Evolutionary conservation across 2,888 invertebrate species (phyloP), one percentile per base, ranked within the genome.

Genomic region (Branchellion lobata): DNA sequence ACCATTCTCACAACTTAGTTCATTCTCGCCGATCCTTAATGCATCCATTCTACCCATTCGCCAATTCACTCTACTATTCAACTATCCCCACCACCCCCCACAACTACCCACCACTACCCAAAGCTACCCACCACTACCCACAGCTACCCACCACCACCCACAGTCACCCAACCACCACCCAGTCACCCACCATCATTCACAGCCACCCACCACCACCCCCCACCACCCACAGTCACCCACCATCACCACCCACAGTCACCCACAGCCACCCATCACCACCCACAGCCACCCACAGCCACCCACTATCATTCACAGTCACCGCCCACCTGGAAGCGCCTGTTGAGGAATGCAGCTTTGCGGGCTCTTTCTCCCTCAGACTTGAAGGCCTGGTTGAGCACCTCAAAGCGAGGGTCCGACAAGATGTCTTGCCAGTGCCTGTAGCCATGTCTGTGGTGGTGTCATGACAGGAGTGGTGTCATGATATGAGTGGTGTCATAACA

Each of bases 341-440:
- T 84, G 14, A 84, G 81, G 80, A 83, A 84, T 11, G 83, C 83
- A 18, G 82, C 83, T 57, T 82, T 83, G 31, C 81, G 40, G 34
- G 81, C 78, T 18, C 81, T 78, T 21, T 82, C 83, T 14, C 80
- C 78, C 51, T 83, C 83, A 8, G 80, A 80, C 69, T 79, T 77
- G 80, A 83, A 83, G 1, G 82, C 82, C 68, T 81, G 79, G 81
- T 82, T 82, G 72, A 84, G 79, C 51, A 84, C 78, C 33, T 81
- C 82, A 72, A 83, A 84, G 47, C 84, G 81, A 53, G 83, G 82
- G 74, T 84, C 84, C 3, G 69, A 79, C 14, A 84, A 74, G 34
- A 84, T 84, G 34, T 84, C 84, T 79, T 83, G 83, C 84, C 84
- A 84, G 80, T 83, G 83, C 5, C 83, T 81, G 69, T 84, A 84